Base-by-base conservation (phyloP, 2,888 invertebrate species). In the Drosophila prolongata region DNA sequence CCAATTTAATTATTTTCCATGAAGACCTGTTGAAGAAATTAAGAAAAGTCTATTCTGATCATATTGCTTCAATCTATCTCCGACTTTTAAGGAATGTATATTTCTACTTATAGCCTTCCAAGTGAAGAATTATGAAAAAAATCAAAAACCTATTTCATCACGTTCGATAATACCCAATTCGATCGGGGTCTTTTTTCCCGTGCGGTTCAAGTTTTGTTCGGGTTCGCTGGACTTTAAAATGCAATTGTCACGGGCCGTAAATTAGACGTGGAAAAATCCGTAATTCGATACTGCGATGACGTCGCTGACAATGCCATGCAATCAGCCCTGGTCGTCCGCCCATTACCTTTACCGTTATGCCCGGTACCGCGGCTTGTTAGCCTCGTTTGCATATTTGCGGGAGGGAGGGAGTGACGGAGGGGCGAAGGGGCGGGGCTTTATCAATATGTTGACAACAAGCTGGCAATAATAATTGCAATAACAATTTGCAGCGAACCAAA, bases 361-460 rank as follows among this genome's bases (percentile, higher is more conserved):
- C 56, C 11, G 44, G 44, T 44, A 24, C 43, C 44, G 43, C 14
- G 10, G 38, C 61, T 73, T 56, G 72, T 62, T 69, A 55, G 52
- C 80, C 30, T 47, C 47, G 47, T 47, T 47, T 11, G 47, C 47
- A 47, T 47, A 30, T n/a, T 27, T 46, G 43, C 11, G 19, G 19
- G 43, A 2, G 43, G 43, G 43, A 9, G 2, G 14, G 42, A 0
- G 4, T 13, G 10, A 1, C 11, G 44, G 44, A 5, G 8, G 9
- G 30, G n/a, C 2, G 9, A 60, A 34, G 35, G 80, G 62, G 50
- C 16, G 43, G 47, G 42, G 13, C 5, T 37, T 43, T 78, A 77
- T 78, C 80, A 87, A 84, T 80, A 74, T 82, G 83, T 86, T 83
- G 83, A 78, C 84, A 75, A 78, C 75, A 74, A 77, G 75, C 65